Base-by-base conservation (phyloP, 2,888 invertebrate genomes). In the Coleophora flavipennella region DNA sequence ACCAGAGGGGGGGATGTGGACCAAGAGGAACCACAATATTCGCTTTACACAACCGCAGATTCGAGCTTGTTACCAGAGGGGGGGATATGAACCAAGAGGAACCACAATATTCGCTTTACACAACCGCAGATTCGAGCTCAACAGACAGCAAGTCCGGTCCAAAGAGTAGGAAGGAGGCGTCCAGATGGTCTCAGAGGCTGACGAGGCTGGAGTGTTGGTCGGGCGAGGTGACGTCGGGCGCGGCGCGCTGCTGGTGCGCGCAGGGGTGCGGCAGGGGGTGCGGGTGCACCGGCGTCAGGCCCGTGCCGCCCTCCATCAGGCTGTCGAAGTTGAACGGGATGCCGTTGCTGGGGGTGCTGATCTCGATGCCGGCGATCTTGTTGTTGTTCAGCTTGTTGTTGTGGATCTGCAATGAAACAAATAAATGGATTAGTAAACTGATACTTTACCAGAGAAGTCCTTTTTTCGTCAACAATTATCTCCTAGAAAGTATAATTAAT, bases 251-350 rank as follows among this genome's bases (percentile, higher is more conserved):
- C 71, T 94, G 93, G 50, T 90, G 90, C 45, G 92, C 91, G 79
- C 93, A 94, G 1, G 92, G 92, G 40, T 91, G 90, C 25, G 57
- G 20, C 20, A 20, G 20, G 20, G 20, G 20, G 20, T 20, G 80
- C 26, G 79, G 77, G 59, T 79, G 79, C 28, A 95, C 93, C 0
- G 96, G 96, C 7, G 96, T 96, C 36, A 97, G 84, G 0, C 96
- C 96, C 2, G 96, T 95, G 58, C 96, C 95, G 37, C 95, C 95
- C 57, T 95, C 95, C 93, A 96, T 95, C 44, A 97, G 87, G 52
- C 94, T 94, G 61, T 97, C 96, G 70, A 95, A 96, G 75, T 95
- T 95, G 78, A 96, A 94, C 55, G 91, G 91, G 51, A 94, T 91
- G 37, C 94, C 96, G 57, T 91, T 91, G 46, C 95, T 94, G 0